phyloP scores from a whole-genome alignment of 2,797 vertebrate species.

The Gallinago stenura region DNA sequence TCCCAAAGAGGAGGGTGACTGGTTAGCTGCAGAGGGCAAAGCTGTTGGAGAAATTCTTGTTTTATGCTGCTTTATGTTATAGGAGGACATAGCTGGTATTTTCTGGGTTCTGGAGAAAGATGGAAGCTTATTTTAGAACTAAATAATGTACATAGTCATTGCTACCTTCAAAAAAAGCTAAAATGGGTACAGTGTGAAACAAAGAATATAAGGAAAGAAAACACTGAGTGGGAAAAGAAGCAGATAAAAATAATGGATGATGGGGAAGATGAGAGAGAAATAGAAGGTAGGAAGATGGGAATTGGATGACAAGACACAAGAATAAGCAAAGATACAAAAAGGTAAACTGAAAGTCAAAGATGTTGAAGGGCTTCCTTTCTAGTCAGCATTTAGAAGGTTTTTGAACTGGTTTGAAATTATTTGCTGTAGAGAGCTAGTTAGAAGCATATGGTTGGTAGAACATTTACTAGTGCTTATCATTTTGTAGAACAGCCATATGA shows the following conservation, averaged over 20 bases:
- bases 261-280: background rate
- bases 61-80: background rate
- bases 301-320: background rate
- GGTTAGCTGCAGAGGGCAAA: background rate
- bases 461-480: background rate
- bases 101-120: background rate
- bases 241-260: background rate
- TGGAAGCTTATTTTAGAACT: accelerated
- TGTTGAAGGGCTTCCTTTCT: background rate
- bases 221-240: background rate
- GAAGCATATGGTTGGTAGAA: background rate
- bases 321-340: background rate
- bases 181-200: background rate
- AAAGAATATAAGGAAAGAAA: background rate
- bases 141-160: background rate
- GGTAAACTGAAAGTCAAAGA: background rate
- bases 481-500: background rate
- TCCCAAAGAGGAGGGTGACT: background rate
- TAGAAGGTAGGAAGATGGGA: background rate
- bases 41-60: background rate
- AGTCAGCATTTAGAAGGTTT: background rate
- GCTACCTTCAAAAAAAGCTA: background rate
- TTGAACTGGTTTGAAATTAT: background rate
- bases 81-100: background rate
- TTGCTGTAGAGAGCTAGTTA: background rate